A percentile compares a stretch with the other conserved stretches of the same genome.
phyloP scores from a whole-genome alignment of 2,797 vertebrate genomes.

The Sarcophilus harrisii region DNA sequence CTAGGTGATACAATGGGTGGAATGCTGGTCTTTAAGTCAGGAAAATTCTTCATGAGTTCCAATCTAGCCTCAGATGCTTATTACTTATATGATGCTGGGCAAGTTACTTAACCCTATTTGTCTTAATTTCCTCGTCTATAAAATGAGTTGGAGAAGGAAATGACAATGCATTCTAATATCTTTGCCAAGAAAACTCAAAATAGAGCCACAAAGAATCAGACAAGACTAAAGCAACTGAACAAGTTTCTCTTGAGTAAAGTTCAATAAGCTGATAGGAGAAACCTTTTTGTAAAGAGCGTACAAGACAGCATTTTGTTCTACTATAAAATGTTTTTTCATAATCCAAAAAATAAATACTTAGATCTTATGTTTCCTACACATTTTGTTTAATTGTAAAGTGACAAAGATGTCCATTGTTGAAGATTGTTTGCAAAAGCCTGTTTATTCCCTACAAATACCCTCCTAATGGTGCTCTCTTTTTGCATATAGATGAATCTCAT shows the following conservation, averaged over 20 bases:
- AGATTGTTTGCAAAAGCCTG: not conserved
- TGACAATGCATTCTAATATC: not conserved
- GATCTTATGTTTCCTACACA: not conserved
- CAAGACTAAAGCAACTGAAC: not conserved
- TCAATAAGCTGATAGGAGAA: not conserved
- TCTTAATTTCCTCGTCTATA: not conserved
- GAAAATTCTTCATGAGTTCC: not conserved
- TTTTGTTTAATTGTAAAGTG: not conserved
- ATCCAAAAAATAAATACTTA: not conserved
- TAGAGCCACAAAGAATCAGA: not conserved
- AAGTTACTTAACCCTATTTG: not conserved
- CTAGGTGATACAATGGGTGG: not conserved
- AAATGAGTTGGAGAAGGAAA: not conserved
- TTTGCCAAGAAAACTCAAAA: not conserved
- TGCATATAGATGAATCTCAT: not conserved
- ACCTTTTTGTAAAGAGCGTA: not conserved
- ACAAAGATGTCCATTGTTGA: not conserved
- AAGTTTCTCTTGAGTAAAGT: not conserved
- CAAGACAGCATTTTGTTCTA: not conserved
- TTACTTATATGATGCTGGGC: not conserved
- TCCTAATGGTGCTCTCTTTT: not conserved
- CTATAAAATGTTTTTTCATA: not conserved
- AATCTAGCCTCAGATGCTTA: not conserved
- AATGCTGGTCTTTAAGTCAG: not conserved
- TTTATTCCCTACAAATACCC: not conserved